Conservation (phyloP, 2,797 vertebrate genomes). For the Myioborus melanocephalus region DNA sequence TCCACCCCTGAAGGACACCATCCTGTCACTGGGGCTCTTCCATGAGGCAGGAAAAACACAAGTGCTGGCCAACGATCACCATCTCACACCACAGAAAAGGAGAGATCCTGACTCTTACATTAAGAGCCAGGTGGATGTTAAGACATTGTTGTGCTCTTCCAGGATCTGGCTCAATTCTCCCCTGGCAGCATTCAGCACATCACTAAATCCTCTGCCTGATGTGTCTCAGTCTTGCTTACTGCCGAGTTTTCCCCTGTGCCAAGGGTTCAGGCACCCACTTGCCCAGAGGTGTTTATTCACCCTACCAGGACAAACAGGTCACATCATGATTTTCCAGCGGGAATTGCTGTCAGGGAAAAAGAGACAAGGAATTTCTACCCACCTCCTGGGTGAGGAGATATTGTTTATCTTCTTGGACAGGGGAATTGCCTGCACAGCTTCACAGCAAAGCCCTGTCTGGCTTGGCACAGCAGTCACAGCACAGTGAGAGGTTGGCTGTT, state of each 20-base stretch:
- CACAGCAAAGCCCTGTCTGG: background rate
- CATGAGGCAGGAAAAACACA: background rate
- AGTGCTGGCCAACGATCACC: background rate
- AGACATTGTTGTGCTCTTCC: accelerated
- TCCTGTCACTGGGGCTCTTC: background rate
- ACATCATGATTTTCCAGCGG: background rate
- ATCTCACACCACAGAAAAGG: background rate
- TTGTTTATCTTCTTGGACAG: background rate
- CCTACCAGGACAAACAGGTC: background rate
- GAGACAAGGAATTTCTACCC: background rate
- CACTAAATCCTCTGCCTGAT: background rate
- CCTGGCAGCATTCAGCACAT: background rate
- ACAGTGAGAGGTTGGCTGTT: background rate
- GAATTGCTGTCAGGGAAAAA: background rate
- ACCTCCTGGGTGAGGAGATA: background rate
- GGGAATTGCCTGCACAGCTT: background rate
- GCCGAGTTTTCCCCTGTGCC: background rate
- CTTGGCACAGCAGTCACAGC: background rate
- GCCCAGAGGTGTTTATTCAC: background rate
- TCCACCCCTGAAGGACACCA: background rate
- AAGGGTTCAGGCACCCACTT: background rate
- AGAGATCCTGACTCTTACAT: background rate
- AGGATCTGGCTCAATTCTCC: background rate
- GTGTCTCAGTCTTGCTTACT: background rate
- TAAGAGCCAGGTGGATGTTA: background rate